phyloP scores from a whole-genome alignment of 2,113 vertebrate species.

The Chaetodon trifascialis region DNA sequence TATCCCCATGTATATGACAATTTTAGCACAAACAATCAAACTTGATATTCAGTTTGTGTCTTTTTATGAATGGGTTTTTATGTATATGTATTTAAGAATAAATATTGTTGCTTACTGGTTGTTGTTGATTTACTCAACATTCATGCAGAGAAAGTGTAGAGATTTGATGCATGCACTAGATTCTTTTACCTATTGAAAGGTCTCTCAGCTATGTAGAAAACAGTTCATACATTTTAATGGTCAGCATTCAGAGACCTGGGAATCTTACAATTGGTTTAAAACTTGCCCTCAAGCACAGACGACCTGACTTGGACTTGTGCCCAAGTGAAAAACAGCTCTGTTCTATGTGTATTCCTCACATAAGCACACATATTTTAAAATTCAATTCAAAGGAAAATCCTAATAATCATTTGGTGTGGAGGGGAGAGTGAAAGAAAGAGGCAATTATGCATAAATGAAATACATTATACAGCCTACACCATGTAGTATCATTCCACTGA shows the following conservation, averaged over 20 bases:
- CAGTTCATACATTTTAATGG: not conserved
- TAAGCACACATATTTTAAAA: not conserved
- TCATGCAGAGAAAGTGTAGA: not conserved
- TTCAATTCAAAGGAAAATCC: not conserved
- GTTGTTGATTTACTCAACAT: conserved; percentile 32
- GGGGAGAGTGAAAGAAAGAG: not conserved
- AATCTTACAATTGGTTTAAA: not conserved
- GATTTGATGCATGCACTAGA: not conserved
- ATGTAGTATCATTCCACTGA: not conserved
- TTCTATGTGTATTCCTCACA: not conserved
- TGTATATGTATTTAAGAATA: conserved; percentile 85
- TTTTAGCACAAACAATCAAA: conserved; percentile 75
- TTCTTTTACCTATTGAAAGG: not conserved
- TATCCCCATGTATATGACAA: conserved; percentile 54
- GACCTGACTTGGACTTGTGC: not conserved
- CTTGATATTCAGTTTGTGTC: conserved; percentile 72
- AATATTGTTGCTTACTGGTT: conserved; percentile 75
- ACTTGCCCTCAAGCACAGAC: not conserved
- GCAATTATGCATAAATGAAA: too few relatives aligned
- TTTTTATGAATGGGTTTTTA: conserved; percentile 83
- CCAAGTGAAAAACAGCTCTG: too few relatives aligned
- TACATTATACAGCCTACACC: not conserved
- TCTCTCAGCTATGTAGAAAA: not conserved
- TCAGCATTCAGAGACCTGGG: not conserved
- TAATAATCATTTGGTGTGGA: not conserved